Evolutionary conservation across 2,888 invertebrate species (phyloP), one percentile per base, ranked within the genome.

Genomic region (Tholera decimalis): DNA sequence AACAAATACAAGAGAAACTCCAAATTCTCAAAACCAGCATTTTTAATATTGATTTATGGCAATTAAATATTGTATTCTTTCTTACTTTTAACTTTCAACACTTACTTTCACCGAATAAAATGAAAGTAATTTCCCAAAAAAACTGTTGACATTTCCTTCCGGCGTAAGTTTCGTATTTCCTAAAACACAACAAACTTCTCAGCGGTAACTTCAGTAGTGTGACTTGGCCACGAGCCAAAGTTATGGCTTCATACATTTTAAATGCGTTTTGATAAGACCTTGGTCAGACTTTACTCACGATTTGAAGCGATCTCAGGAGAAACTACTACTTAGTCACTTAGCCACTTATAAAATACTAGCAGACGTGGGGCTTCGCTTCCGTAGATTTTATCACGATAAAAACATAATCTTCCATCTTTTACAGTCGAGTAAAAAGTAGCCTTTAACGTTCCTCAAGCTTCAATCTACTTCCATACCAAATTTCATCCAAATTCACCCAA

Each of bases 201-300:
- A 33, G 46, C 3, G n/a, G 37, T 44, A 70, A 70, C 26, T 74
- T 11, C 49, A 28, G 56, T 50, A 20, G 60, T 67, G 53, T 61
- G 61, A 66, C 66, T 74, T 77, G 78, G 77, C 66, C 39, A 46
- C 26, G 8, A 53, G 78, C 77, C 77, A 77, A 77, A 64, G 46
- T 77, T 77, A 70, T 66, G 18, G 62, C 43, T 50, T 49, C 60
- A 69, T 66, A 66, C 73, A 76, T 68, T 77, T 58, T 73, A 73
- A 63, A 73, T 55, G 44, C 51, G 50, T 47, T 46, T 33, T 69
- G 61, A 69, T 74, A 63, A 74, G 54, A 54, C 47, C 20, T 18
- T 11, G 46, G 30, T 1, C 20, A 73, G 22, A 55, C 58, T 54
- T 59, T 24, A 35, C 43, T 53, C 20, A 22, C 3, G n/a, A 35